A percentile compares a stretch with the other conserved stretches of the same genome.
These are phyloP conservation scores for Glyphotaelius pellucidus DNA, from an alignment of 2,888 invertebrate species.

Conservation along the genomic window DNA sequence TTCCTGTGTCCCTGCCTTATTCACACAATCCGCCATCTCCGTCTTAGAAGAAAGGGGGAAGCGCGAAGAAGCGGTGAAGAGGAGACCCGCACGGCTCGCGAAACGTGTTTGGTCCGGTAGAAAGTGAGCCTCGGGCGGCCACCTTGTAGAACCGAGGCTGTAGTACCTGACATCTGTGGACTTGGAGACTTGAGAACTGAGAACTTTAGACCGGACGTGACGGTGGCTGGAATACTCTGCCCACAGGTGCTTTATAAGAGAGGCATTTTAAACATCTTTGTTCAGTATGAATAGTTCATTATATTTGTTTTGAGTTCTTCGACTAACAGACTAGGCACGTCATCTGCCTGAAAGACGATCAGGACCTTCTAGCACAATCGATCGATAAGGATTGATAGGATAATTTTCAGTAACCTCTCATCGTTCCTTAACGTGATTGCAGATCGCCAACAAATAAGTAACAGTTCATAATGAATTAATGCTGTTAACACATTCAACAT, in stretches of 20 bases:
- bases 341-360: too few relatives aligned
- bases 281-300: too few relatives aligned
- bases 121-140: constrained; percentile 23
- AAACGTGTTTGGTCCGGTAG: constrained; percentile 7
- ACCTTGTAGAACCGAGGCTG: neutral
- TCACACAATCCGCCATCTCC: neutral
- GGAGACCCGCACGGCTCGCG: neutral
- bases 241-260: neutral
- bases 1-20: neutral
- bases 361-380: too few relatives aligned
- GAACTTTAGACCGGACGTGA: neutral
- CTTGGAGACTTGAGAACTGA: neutral
- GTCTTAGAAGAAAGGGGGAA: neutral
- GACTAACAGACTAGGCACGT: too few relatives aligned
- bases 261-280: neutral
- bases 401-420: too few relatives aligned
- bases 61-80: neutral
- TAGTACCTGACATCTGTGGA: neutral
- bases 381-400: too few relatives aligned
- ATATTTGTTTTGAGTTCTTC: too few relatives aligned
- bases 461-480: too few relatives aligned
- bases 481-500: too few relatives aligned
- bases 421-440: too few relatives aligned
- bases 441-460: too few relatives aligned
- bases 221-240: neutral